phyloP scores from a whole-genome alignment of 2,113 vertebrate genomes.

The Gavialis gangeticus region DNA sequence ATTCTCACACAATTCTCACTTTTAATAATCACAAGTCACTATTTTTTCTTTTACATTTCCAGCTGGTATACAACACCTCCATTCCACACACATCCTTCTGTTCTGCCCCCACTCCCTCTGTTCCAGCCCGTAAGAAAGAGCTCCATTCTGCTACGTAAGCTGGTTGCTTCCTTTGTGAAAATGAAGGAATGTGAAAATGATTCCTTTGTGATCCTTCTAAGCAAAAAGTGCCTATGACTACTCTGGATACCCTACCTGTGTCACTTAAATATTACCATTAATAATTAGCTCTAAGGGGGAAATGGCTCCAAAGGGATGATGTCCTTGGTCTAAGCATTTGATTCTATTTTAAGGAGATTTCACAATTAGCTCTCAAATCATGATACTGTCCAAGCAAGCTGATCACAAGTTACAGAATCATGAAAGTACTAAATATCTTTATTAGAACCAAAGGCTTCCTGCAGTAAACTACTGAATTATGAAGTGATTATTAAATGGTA shows the following conservation, averaged over 20 bases:
- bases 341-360: background rate
- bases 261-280: background rate
- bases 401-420: background rate
- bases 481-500: background rate
- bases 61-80: conserved; percentile 32
- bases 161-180: background rate
- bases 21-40: background rate
- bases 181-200: background rate
- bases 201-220: background rate
- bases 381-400: background rate
- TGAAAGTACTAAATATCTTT: background rate
- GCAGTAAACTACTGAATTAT: background rate
- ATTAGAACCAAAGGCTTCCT: background rate
- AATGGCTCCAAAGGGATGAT: background rate
- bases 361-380: background rate
- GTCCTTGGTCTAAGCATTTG: background rate
- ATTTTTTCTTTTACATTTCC: background rate
- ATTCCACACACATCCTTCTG: conserved; percentile 17
- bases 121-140: background rate
- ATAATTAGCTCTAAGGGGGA: background rate
- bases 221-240: background rate
- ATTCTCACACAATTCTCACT: conserved; percentile 21
- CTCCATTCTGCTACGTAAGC: background rate
- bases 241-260: background rate
- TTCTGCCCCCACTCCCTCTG: conserved; percentile 11